Conservation (phyloP, 2,113 vertebrate species). For the Accipiter cooperii region DNA sequence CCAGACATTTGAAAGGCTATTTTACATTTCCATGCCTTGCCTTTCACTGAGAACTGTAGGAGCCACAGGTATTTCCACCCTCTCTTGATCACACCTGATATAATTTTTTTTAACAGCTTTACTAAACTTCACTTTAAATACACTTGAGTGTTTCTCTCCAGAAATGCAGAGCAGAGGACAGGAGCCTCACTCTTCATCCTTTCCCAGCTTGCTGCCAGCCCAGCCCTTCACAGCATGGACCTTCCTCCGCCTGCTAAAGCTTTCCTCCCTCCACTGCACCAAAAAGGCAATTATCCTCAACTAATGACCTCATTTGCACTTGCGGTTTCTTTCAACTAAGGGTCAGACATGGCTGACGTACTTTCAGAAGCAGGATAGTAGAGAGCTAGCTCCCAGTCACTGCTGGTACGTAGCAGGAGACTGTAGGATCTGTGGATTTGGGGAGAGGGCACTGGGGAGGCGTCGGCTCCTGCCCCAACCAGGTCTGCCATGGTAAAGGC, state of each 20-base stretch:
- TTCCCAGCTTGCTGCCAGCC: background rate
- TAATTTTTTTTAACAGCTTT: background rate
- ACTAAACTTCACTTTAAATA: background rate
- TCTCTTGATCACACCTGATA: background rate
- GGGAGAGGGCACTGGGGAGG: background rate
- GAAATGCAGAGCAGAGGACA: background rate
- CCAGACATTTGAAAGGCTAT: background rate
- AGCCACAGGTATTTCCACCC: background rate
- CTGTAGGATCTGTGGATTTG: background rate
- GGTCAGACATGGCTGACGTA: background rate
- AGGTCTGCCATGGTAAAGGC: background rate
- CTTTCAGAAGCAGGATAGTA: background rate
- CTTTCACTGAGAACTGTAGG: background rate
- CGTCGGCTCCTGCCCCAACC: background rate
- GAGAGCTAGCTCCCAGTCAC: background rate
- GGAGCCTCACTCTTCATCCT: background rate
- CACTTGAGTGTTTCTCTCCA: background rate
- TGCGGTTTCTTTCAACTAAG: background rate
- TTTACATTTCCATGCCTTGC: background rate
- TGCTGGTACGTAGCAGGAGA: background rate
- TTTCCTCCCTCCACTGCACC: background rate
- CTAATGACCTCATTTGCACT: background rate
- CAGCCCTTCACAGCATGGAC: background rate
- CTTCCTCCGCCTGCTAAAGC: background rate
- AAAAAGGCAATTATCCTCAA: background rate